phyloP scores from a whole-genome alignment of 1,140 invertebrate species.

The Dermatophagoides farinae region DNA sequence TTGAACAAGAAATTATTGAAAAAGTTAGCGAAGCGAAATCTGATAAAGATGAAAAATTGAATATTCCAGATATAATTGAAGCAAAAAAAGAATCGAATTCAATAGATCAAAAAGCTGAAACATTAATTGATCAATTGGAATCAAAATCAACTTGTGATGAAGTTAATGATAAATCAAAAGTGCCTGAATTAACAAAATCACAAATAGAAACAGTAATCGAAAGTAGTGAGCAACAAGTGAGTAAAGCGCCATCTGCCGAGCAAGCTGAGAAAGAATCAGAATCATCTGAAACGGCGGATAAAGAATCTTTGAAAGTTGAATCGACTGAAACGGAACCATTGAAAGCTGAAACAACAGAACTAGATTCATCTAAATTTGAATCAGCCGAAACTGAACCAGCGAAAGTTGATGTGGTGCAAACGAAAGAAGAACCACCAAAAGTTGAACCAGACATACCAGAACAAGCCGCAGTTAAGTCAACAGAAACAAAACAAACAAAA shows the following conservation, averaged over 20 bases:
- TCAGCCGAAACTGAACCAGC: no score
- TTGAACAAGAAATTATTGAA: no score
- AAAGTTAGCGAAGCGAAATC: no score
- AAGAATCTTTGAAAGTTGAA: not conserved
- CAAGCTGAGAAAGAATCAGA: not conserved
- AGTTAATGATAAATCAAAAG: not conserved
- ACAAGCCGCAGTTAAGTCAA: slow-evolving; percentile 29
- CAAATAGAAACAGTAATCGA: no score
- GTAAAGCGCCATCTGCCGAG: not conserved
- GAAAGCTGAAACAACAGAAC: not conserved
- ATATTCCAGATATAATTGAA: no score
- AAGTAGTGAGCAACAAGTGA: not conserved
- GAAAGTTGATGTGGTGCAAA: not conserved
- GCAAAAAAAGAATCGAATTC: no score
- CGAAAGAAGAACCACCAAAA: not conserved
- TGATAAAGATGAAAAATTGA: no score
- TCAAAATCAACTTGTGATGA: not conserved
- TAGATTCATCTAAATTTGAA: not conserved
- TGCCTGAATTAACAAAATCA: no score
- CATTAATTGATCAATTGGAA: not conserved
- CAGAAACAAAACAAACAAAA: slow-evolving; percentile 14
- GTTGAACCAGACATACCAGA: not conserved
- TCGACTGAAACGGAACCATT: not conserved
- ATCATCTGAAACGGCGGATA: not conserved
- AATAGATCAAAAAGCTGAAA: not conserved